A percentile compares a stretch with the other conserved stretches of the same genome.
phyloP scores from a whole-genome alignment of 1,140 invertebrate genomes.

The Diabrotica virgifera region DNA sequence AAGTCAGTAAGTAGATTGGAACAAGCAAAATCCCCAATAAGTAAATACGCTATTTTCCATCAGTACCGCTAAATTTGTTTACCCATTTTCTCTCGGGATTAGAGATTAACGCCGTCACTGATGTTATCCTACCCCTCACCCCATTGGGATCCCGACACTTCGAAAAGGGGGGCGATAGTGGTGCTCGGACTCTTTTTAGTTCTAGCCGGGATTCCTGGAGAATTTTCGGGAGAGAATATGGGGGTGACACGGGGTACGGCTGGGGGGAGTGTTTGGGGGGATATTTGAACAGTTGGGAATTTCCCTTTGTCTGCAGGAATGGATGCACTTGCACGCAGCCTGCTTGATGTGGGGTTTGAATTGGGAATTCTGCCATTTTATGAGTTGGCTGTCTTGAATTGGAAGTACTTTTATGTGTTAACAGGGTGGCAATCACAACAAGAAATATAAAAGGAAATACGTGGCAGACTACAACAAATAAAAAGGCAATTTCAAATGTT shows the following conservation, averaged over 20 bases:
- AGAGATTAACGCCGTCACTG: background rate
- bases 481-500: too few species aligned
- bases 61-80: background rate
- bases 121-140: background rate
- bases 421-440: background rate
- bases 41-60: background rate
- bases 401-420: constrained; percentile 3
- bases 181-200: constrained; percentile 8
- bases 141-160: background rate
- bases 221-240: constrained; percentile 1
- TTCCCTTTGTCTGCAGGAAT: constrained; percentile 1
- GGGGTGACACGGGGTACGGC: background rate
- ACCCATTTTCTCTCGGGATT: background rate
- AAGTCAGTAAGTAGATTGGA: background rate
- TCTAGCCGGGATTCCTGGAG: constrained; percentile 7
- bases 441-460: too few species aligned
- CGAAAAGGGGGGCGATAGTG: constrained; percentile 5
- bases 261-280: background rate
- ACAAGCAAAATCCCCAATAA: background rate
- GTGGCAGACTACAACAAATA: too few species aligned
- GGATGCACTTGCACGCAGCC: constrained; percentile 1
- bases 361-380: background rate
- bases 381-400: constrained; percentile 1
- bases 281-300: constrained; percentile 1
- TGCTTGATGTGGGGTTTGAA: background rate